A percentile compares a stretch with the other conserved stretches of the same genome.
Evolutionary conservation across 2,888 invertebrate genomes (phyloP).

Genomic region (Leptinotarsa peninsularis): DNA sequence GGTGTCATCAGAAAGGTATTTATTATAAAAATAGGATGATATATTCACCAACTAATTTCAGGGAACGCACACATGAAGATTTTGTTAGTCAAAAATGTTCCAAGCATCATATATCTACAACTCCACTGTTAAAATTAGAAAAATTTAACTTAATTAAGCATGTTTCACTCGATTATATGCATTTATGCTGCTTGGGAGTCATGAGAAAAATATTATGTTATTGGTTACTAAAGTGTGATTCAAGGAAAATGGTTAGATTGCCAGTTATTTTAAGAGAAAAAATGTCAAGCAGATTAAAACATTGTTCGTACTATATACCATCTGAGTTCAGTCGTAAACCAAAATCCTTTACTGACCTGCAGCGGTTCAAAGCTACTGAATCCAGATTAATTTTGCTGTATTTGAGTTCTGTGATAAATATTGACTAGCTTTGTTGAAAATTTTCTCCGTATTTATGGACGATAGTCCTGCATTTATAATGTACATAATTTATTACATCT

Average conservation of each 20-base stretch:
- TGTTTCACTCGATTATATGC: conserved; percentile 42
- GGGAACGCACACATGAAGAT: conserved; percentile 25
- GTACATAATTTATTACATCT: conserved; percentile 41
- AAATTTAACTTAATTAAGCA: conserved; percentile 25
- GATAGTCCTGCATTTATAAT: conserved; percentile 42
- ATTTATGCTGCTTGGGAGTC: conserved; percentile 35
- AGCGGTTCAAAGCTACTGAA: conserved; percentile 45
- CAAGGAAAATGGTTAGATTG: conserved; percentile 27
- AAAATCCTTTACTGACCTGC: conserved; percentile 28
- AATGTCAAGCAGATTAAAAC: conserved; percentile 16
- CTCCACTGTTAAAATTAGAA: conserved; percentile 22
- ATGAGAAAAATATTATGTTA: conserved; percentile 39
- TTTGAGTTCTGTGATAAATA: neutral
- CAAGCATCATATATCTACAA: conserved; percentile 26
- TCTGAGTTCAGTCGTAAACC: neutral
- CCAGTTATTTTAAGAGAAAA: conserved; percentile 26
- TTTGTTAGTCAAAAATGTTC: conserved; percentile 24
- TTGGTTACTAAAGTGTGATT: conserved; percentile 32
- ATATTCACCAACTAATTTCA: conserved; percentile 25
- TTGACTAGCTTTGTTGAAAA: conserved; percentile 38
- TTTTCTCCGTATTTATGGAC: conserved; percentile 30
- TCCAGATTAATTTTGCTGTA: conserved; percentile 22
- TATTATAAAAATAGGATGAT: conserved; percentile 28
- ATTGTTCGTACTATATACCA: too few relatives aligned
- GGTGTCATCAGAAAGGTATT: conserved; percentile 28